Base-by-base conservation (phyloP, 2,113 vertebrate species). In the Paralichthys olivaceus region DNA sequence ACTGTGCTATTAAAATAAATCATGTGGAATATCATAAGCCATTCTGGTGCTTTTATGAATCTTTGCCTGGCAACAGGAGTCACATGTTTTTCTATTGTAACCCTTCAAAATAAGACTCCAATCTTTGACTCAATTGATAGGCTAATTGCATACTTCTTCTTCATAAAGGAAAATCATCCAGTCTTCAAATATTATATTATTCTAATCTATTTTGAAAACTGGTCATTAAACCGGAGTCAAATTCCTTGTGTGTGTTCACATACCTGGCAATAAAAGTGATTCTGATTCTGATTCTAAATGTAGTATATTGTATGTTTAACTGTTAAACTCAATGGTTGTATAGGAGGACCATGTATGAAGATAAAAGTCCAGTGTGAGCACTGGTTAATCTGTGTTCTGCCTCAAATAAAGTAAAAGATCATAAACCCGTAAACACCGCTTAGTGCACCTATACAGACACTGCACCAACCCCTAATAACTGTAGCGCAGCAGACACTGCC, bases 371-470 rank as follows among this genome's bases (percentile, higher is more conserved):
- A 79, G 22, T 73, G 28, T 53, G 20, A 64, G 26, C 5, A 22
- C 5, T 45, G 6, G 28, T 51, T 89, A 86, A 88, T 82, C 75
- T 75, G 0, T 47, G 9, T 14, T 22, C 29, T 7, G 22, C 12
- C 34, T 34, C 25, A 68, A 71, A 87, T 87, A 82, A 60, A 57
- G 29, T 49, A 64, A 65, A 74, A 59, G 72, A 70, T 69, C 59
- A 75, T 88, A 89, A 89, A 88, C n/a, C 7, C 28, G 2, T 56
- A 22, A 64, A 29, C 63, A 49, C 28, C 34, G 47, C 26, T 20
- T 1, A 25, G 69, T 72, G 25, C 45, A 45, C 2, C 2, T 22
- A 19, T 49, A 22, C 32, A 13, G 4, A 51, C 12, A 11, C 58
- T 15, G 6, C 11, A 49, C 15, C 55, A 15, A 29, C 43, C 19